A percentile compares a stretch with the other conserved stretches of the same genome.
phyloP scores from a whole-genome alignment of 2,113 vertebrate species.

The Podarcis muralis region DNA sequence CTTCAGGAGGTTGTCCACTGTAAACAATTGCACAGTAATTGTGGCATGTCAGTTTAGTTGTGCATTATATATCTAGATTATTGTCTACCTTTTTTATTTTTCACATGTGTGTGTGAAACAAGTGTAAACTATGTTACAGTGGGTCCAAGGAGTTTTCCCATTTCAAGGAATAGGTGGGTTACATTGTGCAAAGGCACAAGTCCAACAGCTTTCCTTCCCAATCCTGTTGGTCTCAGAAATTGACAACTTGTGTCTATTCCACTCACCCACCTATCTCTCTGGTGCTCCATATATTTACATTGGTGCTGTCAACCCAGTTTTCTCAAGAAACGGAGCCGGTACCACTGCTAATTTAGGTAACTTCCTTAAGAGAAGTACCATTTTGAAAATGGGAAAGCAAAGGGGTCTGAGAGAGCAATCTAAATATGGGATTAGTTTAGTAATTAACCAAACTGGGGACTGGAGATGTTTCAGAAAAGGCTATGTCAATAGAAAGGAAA shows the following conservation, averaged over 20 bases:
- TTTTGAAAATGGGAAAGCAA: too few relatives aligned
- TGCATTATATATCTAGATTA: not conserved
- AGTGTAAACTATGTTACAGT: not conserved
- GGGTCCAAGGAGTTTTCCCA: not conserved
- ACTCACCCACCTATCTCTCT: too few relatives aligned
- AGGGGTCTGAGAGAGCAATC: too few relatives aligned
- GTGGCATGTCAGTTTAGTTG: not conserved
- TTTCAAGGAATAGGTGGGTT: not conserved
- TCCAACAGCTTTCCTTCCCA: too few relatives aligned
- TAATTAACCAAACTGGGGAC: too few relatives aligned
- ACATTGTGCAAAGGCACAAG: not conserved
- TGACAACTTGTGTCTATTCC: not conserved
- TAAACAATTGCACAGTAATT: conserved; percentile 28
- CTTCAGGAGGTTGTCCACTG: conserved; percentile 90
- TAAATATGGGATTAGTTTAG: too few relatives aligned
- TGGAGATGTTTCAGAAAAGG: not conserved
- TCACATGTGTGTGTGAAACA: not conserved
- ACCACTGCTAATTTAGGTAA: not conserved
- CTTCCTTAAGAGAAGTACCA: not conserved
- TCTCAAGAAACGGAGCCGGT: not conserved
- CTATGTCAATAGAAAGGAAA: too few relatives aligned
- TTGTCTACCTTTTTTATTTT: not conserved
- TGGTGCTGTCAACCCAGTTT: not conserved
- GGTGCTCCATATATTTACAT: not conserved
- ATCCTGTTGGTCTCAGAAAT: not conserved